Base-by-base conservation (phyloP, 2,113 vertebrate genomes). In the Oryctolagus cuniculus region DNA sequence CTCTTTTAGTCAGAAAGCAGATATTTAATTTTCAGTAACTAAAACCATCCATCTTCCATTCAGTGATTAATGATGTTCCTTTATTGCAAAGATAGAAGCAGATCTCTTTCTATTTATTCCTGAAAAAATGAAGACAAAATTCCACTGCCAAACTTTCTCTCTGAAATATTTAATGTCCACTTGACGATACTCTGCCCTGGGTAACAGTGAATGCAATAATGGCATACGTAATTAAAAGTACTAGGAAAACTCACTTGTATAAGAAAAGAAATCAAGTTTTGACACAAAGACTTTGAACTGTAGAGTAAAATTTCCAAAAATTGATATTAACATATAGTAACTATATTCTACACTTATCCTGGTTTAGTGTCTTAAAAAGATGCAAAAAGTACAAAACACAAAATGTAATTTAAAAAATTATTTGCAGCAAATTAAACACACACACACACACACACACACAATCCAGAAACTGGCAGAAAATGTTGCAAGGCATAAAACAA, bases 291-390 rank as follows among this genome's bases (percentile, higher is more conserved):
- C 5, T 75, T 82, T 72, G 70, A 82, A 64, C 21, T 58, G 22
- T 78, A 96, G 93, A 78, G 29, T 2, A 70, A 49, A 87, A 25
- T 21, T n/a, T 67, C 53, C 31, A 70, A 19, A 64, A 83, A 93
- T 44, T 87, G 24, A 51, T 61, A 66, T 64, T 87, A 87, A 77
- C 67, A 81, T 15, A 83, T 12, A 87, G 36, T 80, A 36, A 80
- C 15, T 61, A 61, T 10, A 38, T 61, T 61, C 13, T 61, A 15
- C 58, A 12, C n/a, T 17, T 27, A 53, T n/a, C 29, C 10, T 90
- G 1, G 51, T 55, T 11, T 3, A 44, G 6, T 31, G 63, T 27
- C 51, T 86, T 81, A 81, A 49, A 90, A 63, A 73, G 16, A 34
- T 1, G 53, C 15, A 24, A 7, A 36, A 88, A 69, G 2, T 81